These are phyloP conservation scores for Masnerella sp. DNA, from an alignment of 2,888 invertebrate species.

Conservation along the genomic window DNA sequence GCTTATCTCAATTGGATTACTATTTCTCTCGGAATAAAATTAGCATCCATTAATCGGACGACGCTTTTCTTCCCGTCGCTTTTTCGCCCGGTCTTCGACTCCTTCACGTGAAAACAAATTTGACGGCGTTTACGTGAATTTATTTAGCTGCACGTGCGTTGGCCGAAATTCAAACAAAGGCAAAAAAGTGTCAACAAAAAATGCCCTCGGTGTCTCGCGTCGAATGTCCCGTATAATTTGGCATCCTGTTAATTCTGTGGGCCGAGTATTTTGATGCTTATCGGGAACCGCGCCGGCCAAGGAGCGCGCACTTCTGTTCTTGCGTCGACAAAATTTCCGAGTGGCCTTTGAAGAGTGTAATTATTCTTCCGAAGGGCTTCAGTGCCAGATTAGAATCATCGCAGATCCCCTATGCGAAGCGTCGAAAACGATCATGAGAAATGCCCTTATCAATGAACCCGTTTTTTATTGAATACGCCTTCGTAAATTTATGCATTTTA, in stretches of 20 bases:
- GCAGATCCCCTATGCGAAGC: conserved; percentile 21
- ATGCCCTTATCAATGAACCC: too few species aligned
- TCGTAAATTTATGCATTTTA: too few species aligned
- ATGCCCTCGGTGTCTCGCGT: background rate
- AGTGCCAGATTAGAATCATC: conserved; percentile 45
- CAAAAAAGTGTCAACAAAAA: conserved; percentile 13
- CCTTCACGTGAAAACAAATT: too few species aligned
- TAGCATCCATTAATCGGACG: conserved; percentile 16
- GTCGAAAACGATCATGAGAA: conserved; percentile 29
- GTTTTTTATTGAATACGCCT: background rate
- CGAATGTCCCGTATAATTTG: conserved; percentile 39
- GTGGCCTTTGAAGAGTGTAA: conserved; percentile 41
- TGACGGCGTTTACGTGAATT: background rate
- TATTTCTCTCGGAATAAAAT: conserved; percentile 31
- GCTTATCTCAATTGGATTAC: conserved; percentile 29
- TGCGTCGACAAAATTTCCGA: conserved; percentile 35
- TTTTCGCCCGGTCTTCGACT: too few species aligned
- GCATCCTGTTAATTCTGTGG: conserved; percentile 42
- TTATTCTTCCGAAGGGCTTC: conserved; percentile 47
- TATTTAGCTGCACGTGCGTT: too few species aligned
- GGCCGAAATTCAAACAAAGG: background rate
- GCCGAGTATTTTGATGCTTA: conserved; percentile 46
- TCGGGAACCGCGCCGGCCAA: conserved; percentile 19
- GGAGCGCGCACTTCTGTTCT: conserved; percentile 45
- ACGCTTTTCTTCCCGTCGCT: conserved; percentile 10